Percentiles rank a stretch among this genome's conserved stretches.
These are phyloP conservation scores for Trichopoda pennipes DNA, from an alignment of 2,888 invertebrate species.

Conservation along the genomic window DNA sequence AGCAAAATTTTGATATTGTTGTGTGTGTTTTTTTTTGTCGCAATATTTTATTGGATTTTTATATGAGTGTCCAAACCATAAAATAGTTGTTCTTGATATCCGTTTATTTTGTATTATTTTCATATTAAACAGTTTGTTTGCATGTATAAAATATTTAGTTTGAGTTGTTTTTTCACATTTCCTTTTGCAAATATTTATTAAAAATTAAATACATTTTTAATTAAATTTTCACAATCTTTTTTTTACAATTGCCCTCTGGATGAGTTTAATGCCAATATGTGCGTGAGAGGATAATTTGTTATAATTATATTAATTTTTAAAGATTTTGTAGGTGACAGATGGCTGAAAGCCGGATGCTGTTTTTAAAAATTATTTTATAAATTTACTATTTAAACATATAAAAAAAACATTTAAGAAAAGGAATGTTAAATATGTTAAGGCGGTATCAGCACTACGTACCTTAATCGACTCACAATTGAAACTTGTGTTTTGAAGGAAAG, in stretches of 20 bases:
- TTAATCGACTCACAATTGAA: no score
- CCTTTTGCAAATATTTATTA: slow-evolving; percentile 37
- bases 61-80: slow-evolving; percentile 34
- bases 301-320: no score
- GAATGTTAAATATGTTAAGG: no score
- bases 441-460: no score
- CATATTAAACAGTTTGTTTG: slow-evolving; percentile 40
- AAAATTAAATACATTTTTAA: slow-evolving; percentile 28
- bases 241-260: slow-evolving; percentile 25
- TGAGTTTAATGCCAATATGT: no score
- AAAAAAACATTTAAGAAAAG: no score
- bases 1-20: slow-evolving; percentile 44
- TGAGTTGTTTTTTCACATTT: slow-evolving; percentile 4
- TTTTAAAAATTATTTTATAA: no score
- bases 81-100: slow-evolving; percentile 29
- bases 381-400: no score
- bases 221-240: slow-evolving; percentile 31
- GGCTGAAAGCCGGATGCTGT: no score
- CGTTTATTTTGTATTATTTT: slow-evolving; percentile 17
- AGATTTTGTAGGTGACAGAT: no score
- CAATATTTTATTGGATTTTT: slow-evolving; percentile 19
- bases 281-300: no score
- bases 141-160: slow-evolving; percentile 31
- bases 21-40: background rate
- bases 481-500: no score